Evolutionary conservation across 2,888 invertebrate genomes (phyloP).

Genomic region (Theretra japonica): DNA sequence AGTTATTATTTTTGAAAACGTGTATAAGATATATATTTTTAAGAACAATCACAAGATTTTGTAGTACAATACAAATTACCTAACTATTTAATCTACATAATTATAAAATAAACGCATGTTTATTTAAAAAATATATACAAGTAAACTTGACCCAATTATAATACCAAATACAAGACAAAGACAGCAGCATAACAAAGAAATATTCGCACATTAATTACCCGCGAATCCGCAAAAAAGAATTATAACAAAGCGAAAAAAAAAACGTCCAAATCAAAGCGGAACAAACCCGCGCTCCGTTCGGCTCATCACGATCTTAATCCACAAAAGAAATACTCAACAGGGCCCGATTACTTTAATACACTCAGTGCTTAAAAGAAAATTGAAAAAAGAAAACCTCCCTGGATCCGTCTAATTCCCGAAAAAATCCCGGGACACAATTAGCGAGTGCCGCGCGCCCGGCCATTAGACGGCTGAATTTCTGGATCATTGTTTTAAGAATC

Average conservation of each 20-base stretch:
- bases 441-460: constrained; percentile 33
- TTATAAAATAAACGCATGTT: too few species aligned
- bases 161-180: not conserved
- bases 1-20: too few species aligned
- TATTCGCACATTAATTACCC: constrained; percentile 1
- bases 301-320: constrained; percentile 28
- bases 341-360: constrained; percentile 30
- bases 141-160: too few species aligned
- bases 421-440: constrained; percentile 31
- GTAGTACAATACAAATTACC: too few species aligned
- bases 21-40: too few species aligned
- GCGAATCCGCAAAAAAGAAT: not conserved
- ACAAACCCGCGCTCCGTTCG: constrained; percentile 22
- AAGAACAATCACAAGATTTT: too few species aligned
- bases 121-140: too few species aligned
- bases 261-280: constrained; percentile 14
- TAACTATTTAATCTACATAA: too few species aligned
- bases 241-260: constrained; percentile 8
- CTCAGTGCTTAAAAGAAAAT: constrained; percentile 29
- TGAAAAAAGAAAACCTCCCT: constrained; percentile 30
- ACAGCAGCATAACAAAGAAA: not conserved
- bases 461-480: constrained; percentile 52
- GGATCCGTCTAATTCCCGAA: constrained; percentile 31
- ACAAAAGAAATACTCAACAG: constrained; percentile 25
- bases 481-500: constrained; percentile 48